Conservation (phyloP, 2,797 vertebrate species). For the Amblyraja radiata region DNA sequence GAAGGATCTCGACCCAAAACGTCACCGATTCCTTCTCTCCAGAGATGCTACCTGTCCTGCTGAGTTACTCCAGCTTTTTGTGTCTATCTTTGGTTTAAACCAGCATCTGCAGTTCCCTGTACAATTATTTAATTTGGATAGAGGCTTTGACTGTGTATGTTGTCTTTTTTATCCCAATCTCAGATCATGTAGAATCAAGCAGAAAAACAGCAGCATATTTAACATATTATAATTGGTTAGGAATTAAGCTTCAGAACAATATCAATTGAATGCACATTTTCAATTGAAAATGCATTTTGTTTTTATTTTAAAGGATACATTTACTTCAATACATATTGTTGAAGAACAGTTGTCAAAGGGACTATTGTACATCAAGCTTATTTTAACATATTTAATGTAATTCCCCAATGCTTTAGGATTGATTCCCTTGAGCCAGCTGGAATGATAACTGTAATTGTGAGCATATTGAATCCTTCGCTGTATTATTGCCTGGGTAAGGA, state of each 20-base stretch:
- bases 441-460: not conserved
- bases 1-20: no score
- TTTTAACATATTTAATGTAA: not conserved
- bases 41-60: no score
- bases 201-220: conserved; percentile 8
- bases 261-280: not conserved
- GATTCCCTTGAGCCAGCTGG: not conserved
- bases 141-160: not conserved
- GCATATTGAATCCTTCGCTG: not conserved
- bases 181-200: not conserved
- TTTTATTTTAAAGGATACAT: not conserved
- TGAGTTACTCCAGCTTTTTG: no score
- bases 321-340: no score
- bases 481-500: not conserved
- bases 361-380: not conserved
- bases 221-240: not conserved
- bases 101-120: not conserved
- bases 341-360: not conserved
- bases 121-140: not conserved
- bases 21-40: no score
- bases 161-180: not conserved
- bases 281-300: not conserved
- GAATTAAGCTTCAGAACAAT: not conserved
- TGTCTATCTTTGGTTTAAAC: no score
- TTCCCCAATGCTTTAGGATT: not conserved